Conservation (phyloP, 2,797 vertebrate genomes). For the Glyptemys insculpta region DNA sequence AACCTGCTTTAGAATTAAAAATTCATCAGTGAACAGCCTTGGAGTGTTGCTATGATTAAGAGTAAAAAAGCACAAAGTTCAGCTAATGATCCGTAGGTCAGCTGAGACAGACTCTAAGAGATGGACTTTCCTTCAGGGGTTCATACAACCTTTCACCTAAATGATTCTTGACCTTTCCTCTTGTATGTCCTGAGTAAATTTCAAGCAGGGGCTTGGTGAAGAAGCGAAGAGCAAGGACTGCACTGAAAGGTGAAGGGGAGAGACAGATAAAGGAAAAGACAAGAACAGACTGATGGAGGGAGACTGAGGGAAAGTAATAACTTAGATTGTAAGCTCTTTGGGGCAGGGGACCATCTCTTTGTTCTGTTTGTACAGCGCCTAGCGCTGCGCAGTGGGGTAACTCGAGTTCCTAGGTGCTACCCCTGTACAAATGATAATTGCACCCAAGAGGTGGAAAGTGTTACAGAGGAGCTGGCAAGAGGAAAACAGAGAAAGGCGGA, state of each 20-base stretch:
- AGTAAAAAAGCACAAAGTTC: neutral
- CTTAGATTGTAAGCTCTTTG: fast-evolving
- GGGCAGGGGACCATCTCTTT: neutral
- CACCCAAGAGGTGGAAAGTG: neutral
- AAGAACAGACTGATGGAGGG: neutral
- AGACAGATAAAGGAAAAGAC: neutral
- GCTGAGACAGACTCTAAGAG: neutral
- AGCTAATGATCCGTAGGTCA: slow-evolving; percentile 19
- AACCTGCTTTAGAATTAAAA: slow-evolving; percentile 16
- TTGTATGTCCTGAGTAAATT: neutral
- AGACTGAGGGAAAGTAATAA: neutral
- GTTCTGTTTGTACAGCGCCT: neutral
- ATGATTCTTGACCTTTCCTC: neutral
- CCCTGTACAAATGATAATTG: fast-evolving
- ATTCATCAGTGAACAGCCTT: slow-evolving; percentile 3
- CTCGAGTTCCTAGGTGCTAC: neutral
- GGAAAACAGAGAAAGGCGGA: neutral
- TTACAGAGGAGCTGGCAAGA: neutral
- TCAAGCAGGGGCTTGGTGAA: neutral
- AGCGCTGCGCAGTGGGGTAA: neutral
- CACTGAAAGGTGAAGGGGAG: neutral
- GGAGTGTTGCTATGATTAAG: neutral
- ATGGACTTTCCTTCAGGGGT: neutral
- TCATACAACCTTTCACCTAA: neutral
- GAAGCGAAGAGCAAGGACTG: fast-evolving